These are phyloP conservation scores for Sakesphorus luctuosus DNA, from an alignment of 2,113 vertebrate genomes.

Conservation along the genomic window DNA sequence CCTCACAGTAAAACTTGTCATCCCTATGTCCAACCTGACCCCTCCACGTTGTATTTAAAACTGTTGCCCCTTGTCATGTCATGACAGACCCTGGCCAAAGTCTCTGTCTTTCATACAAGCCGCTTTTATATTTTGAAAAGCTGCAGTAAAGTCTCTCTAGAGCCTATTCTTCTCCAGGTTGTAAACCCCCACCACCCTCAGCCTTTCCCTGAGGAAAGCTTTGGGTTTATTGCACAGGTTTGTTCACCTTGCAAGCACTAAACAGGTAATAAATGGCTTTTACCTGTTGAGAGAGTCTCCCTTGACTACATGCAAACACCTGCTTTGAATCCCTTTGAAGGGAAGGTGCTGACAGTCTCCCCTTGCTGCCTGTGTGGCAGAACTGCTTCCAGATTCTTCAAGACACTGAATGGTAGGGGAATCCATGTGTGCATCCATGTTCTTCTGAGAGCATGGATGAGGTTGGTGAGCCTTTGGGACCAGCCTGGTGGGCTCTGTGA, in stretches of 20 bases:
- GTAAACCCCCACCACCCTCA: background rate
- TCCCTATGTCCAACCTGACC: background rate
- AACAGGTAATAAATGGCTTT: background rate
- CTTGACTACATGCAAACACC: background rate
- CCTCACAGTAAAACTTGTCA: background rate
- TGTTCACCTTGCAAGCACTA: background rate
- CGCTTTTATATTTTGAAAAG: background rate
- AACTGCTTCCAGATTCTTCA: background rate
- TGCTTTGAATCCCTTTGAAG: background rate
- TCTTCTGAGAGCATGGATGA: background rate
- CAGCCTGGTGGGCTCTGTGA: background rate
- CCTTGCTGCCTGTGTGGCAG: background rate
- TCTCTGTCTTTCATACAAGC: background rate
- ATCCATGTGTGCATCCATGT: background rate
- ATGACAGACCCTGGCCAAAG: background rate
- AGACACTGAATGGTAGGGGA: background rate
- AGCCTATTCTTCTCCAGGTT: background rate
- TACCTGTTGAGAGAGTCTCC: background rate
- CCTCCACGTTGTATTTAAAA: background rate
- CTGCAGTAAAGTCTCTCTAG: background rate
- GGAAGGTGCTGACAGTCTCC: background rate
- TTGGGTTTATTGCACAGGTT: background rate
- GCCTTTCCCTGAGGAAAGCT: background rate
- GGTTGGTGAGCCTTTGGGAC: background rate
- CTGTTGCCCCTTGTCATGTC: background rate